Percentiles rank a stretch among this genome's conserved stretches.
Evolutionary conservation across 2,113 vertebrate genomes (phyloP).

Genomic region (Hiodon alosoides): DNA sequence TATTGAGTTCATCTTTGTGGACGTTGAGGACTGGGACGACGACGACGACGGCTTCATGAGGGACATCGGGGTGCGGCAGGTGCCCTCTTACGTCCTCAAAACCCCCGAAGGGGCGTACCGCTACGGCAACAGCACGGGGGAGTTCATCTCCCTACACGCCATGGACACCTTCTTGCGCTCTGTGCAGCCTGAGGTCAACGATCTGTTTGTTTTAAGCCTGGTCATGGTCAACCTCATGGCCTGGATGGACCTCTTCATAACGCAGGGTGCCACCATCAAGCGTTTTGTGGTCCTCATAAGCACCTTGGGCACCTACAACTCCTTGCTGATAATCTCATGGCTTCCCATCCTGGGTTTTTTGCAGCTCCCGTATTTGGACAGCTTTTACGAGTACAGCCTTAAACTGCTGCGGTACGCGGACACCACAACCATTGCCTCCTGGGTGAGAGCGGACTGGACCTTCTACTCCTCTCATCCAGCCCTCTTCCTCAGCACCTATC

Average conservation of each 20-base stretch:
- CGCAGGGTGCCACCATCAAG: conserved; percentile 93
- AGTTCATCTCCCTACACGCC: conserved; percentile 86
- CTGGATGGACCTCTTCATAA: conserved; percentile 98
- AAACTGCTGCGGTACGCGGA: conserved; percentile 90
- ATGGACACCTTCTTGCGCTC: conserved; percentile 95
- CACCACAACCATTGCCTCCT: conserved; percentile 85
- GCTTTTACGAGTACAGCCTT: conserved; percentile 88
- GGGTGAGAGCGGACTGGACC: conserved; percentile 92
- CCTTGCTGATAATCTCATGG: conserved; percentile 92
- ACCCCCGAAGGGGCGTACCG: conserved; percentile 93
- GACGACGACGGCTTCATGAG: conserved; percentile 67
- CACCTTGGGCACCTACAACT: conserved; percentile 96
- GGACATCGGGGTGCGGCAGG: conserved; percentile 78
- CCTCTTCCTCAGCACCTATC: conserved; percentile 90
- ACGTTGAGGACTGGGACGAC: conserved; percentile 83
- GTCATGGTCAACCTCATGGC: conserved; percentile 94
- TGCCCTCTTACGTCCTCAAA: conserved; percentile 86
- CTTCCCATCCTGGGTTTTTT: conserved; percentile 92
- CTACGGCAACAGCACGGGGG: conserved; percentile 88
- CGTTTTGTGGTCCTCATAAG: conserved; percentile 96
- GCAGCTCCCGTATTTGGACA: conserved; percentile 88
- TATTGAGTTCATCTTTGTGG: conserved; percentile 96
- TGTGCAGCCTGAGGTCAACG: conserved; percentile 92
- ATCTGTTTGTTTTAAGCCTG: conserved; percentile 90
- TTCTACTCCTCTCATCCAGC: conserved; percentile 96